Evolutionary conservation across 1,140 invertebrate genomes (phyloP).

Genomic region (Dendroctonus ponderosae): DNA sequence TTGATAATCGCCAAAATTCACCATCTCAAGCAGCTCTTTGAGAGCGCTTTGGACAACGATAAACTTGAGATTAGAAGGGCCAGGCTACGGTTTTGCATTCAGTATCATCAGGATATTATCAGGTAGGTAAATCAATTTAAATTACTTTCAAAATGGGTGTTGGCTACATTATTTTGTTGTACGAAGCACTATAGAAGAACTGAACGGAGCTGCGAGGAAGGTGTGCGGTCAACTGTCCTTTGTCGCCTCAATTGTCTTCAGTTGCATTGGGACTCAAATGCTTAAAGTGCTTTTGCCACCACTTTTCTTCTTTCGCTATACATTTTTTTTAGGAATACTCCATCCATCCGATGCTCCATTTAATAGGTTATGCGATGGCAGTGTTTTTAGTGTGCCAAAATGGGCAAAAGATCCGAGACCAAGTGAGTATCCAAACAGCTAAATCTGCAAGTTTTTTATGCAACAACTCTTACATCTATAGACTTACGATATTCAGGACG

Average conservation of each 20-base stretch:
- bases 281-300: constrained; percentile 3
- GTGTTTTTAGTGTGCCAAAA: constrained; percentile 17
- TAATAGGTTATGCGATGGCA: constrained; percentile 12
- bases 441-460: neutral
- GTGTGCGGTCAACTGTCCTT: constrained; percentile 19
- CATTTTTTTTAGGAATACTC: constrained; percentile 22
- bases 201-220: constrained; percentile 1
- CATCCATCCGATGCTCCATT: constrained; percentile 10
- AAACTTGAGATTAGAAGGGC: neutral
- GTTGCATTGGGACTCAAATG: constrained; percentile 23
- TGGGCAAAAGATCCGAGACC: constrained; percentile 8
- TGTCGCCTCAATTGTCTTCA: constrained; percentile 11
- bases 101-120: constrained; percentile 22
- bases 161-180: too few relatives aligned
- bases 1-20: constrained; percentile 20
- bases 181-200: constrained; percentile 5
- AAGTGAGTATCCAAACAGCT: neutral
- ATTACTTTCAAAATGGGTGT: too few relatives aligned
- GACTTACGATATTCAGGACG: too few relatives aligned
- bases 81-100: constrained; percentile 14
- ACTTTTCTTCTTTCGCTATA: neutral
- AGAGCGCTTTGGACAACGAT: constrained; percentile 5
- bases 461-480: neutral
- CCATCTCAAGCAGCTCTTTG: constrained; percentile 19
- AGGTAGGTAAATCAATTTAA: neutral